Conservation (phyloP, 2,888 invertebrate genomes). For the Tuberolachnus salignus region DNA sequence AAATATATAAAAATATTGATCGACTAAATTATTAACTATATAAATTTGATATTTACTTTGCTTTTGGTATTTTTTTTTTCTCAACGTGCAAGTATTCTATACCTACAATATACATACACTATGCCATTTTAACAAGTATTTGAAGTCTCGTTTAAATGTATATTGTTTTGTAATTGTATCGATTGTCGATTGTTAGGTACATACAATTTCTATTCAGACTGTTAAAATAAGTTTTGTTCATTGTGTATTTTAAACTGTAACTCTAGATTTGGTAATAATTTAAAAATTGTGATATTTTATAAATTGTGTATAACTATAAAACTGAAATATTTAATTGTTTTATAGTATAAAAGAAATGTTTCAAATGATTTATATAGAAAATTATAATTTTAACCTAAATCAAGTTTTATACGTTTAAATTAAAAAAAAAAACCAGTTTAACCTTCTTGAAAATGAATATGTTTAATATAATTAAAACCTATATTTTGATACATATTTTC, state of each 20-base stretch:
- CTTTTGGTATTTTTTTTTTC: conserved; percentile 19
- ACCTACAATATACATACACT: neutral
- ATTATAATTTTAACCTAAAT: too few relatives aligned
- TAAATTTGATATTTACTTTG: conserved; percentile 13
- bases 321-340: neutral
- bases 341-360: neutral
- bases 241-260: conserved; percentile 23
- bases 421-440: too few relatives aligned
- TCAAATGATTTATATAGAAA: too few relatives aligned
- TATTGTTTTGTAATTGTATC: conserved; percentile 1
- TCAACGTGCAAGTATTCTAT: neutral
- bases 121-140: neutral
- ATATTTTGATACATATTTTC: too few relatives aligned
- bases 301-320: conserved; percentile 27
- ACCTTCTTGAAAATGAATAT: too few relatives aligned
- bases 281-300: conserved; percentile 44
- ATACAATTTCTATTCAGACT: neutral
- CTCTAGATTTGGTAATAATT: conserved; percentile 10
- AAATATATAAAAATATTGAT: neutral
- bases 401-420: too few relatives aligned
- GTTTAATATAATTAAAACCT: too few relatives aligned
- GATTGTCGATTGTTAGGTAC: neutral
- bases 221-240: conserved; percentile 32
- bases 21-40: conserved; percentile 15
- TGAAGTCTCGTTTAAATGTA: neutral